A percentile compares a stretch with the other conserved stretches of the same genome.
These are phyloP conservation scores for Drosophila kuntzei DNA, from an alignment of 2,888 invertebrate genomes.

Conservation along the genomic window DNA sequence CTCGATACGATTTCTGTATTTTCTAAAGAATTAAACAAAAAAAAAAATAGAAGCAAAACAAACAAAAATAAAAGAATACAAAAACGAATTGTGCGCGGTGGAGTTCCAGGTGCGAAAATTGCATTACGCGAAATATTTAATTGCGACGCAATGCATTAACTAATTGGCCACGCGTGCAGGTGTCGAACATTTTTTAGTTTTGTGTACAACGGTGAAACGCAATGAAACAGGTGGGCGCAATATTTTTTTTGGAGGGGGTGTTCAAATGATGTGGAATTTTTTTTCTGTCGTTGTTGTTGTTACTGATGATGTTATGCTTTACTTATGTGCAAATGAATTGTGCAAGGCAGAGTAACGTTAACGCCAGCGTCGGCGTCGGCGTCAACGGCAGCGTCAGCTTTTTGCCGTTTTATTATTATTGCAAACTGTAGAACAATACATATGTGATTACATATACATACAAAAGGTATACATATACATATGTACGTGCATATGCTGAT, in stretches of 20 bases:
- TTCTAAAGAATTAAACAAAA: background rate
- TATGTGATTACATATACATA: constrained; percentile 8
- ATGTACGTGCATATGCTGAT: constrained; percentile 53
- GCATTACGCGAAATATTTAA: constrained; percentile 41
- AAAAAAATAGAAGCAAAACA: constrained; percentile 1
- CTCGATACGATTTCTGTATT: constrained; percentile 13
- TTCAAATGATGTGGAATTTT: constrained; percentile 41
- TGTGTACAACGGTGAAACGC: constrained; percentile 31
- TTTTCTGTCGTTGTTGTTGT: constrained; percentile 19
- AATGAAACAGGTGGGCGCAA: constrained; percentile 65
- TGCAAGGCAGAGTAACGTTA: constrained; percentile 38
- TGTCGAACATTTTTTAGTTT: constrained; percentile 35
- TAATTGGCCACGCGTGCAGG: constrained; percentile 58
- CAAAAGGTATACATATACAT: constrained; percentile 10
- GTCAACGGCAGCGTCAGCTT: constrained; percentile 23
- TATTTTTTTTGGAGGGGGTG: constrained; percentile 49
- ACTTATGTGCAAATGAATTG: constrained; percentile 36
- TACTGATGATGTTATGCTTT: constrained; percentile 58
- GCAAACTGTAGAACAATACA: constrained; percentile 39
- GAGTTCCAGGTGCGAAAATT: constrained; percentile 45
- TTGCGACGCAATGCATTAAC: constrained; percentile 60
- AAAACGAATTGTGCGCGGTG: constrained; percentile 31
- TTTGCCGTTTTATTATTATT: constrained; percentile 33
- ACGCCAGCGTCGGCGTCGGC: constrained; percentile 29
- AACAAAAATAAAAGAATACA: constrained; percentile 2